phyloP scores from a whole-genome alignment of 2,888 invertebrate species.

The Podotricha telesiphe region DNA sequence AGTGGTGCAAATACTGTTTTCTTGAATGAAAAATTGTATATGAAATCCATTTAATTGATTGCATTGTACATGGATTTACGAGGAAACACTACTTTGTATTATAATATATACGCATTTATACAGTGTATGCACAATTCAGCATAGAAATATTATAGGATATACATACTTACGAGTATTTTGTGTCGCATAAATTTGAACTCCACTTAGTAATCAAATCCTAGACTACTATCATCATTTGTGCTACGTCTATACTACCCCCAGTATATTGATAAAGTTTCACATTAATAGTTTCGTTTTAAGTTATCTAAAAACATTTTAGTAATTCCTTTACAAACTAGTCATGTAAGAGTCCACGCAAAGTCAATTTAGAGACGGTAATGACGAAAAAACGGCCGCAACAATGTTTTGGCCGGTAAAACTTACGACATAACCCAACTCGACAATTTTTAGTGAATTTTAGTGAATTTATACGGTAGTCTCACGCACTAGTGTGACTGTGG shows the following conservation, averaged over 20 bases:
- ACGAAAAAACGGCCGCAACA: constrained; percentile 33
- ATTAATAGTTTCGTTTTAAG: constrained; percentile 17
- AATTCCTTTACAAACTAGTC: constrained; percentile 17
- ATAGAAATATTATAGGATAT: too few species aligned
- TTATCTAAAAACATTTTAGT: constrained; percentile 32
- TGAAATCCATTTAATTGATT: too few species aligned
- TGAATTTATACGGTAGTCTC: constrained; percentile 67
- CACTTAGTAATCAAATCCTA: background rate
- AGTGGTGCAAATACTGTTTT: too few species aligned
- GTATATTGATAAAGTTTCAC: constrained; percentile 15
- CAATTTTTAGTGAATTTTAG: constrained; percentile 50
- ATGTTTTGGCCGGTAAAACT: constrained; percentile 31
- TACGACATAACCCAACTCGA: constrained; percentile 47
- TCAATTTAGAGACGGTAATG: constrained; percentile 41
- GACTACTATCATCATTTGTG: too few species aligned
- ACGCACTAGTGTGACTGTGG: constrained; percentile 73
- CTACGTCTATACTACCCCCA: background rate
- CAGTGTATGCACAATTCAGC: too few species aligned
- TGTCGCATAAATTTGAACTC: background rate
- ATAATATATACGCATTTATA: too few species aligned
- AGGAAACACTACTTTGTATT: too few species aligned
- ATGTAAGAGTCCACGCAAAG: constrained; percentile 36
- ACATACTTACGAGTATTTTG: too few species aligned
- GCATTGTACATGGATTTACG: too few species aligned
- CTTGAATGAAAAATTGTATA: too few species aligned